These are phyloP conservation scores for Lacerta viridis DNA, from an alignment of 2,797 vertebrate genomes.

Conservation along the genomic window DNA sequence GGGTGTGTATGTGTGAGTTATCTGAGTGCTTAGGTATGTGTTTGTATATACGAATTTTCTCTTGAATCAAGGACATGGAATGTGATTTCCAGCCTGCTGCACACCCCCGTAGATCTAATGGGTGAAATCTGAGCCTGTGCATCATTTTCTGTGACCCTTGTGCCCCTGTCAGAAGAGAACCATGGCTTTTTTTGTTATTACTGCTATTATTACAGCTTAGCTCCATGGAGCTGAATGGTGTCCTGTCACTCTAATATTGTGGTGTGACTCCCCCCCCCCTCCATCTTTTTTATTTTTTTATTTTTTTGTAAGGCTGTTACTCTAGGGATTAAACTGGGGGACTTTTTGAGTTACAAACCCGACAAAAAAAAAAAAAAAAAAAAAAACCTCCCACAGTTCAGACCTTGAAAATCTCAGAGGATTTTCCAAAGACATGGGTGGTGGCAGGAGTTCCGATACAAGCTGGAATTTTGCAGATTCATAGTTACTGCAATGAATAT, in stretches of 20 bases:
- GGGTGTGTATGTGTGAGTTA: neutral
- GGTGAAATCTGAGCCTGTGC: neutral
- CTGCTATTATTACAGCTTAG: too few species aligned
- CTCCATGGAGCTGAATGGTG: too few species aligned
- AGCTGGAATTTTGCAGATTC: neutral
- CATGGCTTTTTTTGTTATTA: neutral
- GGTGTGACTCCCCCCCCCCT: neutral
- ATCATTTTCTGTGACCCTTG: neutral
- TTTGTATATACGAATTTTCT: slow-evolving; percentile 1
- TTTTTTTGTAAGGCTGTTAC: neutral
- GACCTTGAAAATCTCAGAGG: neutral
- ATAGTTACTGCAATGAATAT: neutral
- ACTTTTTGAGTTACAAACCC: neutral
- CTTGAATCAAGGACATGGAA: neutral
- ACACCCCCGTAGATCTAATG: neutral
- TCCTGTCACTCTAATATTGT: neutral
- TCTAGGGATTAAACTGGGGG: neutral
- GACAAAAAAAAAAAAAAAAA: neutral
- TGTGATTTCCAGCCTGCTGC: neutral
- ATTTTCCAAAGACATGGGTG: neutral
- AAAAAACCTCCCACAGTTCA: neutral
- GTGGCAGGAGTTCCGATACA: neutral
- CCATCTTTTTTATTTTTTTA: neutral
- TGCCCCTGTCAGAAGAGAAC: neutral
- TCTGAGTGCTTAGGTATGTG: neutral